phyloP scores from a whole-genome alignment of 2,888 invertebrate species.

The Coenonympha arcania region DNA sequence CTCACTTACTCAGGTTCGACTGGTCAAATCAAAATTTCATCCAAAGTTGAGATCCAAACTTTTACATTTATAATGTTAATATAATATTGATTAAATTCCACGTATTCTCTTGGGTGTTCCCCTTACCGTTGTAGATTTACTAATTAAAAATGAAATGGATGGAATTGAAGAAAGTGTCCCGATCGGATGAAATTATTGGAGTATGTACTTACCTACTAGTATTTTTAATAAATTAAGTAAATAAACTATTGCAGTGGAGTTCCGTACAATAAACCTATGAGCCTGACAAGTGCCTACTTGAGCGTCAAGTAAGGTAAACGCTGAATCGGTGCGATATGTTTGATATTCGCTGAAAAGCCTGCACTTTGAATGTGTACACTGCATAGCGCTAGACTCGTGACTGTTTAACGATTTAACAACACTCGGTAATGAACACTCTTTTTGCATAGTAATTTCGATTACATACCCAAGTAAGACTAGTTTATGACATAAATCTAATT shows the following conservation, averaged over 20 bases:
- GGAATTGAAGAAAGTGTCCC: too few relatives aligned
- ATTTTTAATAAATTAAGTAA: neutral
- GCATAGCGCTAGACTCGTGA: slow-evolving; percentile 4
- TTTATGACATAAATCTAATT: too few relatives aligned
- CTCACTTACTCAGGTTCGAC: too few relatives aligned
- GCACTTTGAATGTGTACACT: slow-evolving; percentile 19
- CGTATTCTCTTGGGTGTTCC: too few relatives aligned
- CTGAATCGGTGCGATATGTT: slow-evolving; percentile 27
- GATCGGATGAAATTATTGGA: neutral
- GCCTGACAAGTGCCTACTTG: slow-evolving; percentile 28
- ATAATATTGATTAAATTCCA: too few relatives aligned
- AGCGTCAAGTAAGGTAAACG: slow-evolving; percentile 29
- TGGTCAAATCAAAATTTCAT: too few relatives aligned
- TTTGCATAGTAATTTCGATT: neutral
- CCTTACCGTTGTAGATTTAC: neutral
- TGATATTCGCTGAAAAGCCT: slow-evolving; percentile 21
- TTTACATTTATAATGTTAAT: too few relatives aligned
- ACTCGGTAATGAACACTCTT: neutral
- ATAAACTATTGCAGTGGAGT: slow-evolving; percentile 17
- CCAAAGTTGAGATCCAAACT: too few relatives aligned
- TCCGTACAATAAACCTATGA: slow-evolving; percentile 30
- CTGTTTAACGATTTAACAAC: slow-evolving; percentile 4
- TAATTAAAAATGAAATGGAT: too few relatives aligned
- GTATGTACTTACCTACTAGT: too few relatives aligned
- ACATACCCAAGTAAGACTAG: neutral